Evolutionary conservation across 2,888 invertebrate species (phyloP), one percentile per base, ranked within the genome.

Genomic region (Nudaria mundana): DNA sequence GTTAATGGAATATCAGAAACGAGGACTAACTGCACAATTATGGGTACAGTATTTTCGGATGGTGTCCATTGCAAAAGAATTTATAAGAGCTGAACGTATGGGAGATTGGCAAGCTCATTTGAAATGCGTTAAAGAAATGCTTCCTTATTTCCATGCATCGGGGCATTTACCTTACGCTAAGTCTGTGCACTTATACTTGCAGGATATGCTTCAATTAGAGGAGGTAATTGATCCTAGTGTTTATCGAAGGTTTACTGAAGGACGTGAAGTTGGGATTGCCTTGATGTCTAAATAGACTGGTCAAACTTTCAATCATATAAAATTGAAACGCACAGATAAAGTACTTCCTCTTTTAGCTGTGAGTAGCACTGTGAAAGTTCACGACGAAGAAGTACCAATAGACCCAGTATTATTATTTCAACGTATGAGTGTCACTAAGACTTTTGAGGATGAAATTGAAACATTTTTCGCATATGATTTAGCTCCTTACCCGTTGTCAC

Each of bases 21-120:
- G 52, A 48, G 59, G 61, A 20, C 62, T 63, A 2, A 66, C 65
- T 5, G 63, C 66, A 45, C 48, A 65, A 37, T 56, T 73, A 37
- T 72, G 71, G 69, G 54, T 65, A 31, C 65, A 64, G 55, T 73
- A 73, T 55, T 64, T 62, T 46, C 38, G 58, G 48, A 69, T 69
- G 66, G 60, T 71, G 34, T 48, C 65, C 36, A 52, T 75, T 43
- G 62, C 60, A 6, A 30, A 33, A 40, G 47, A 68, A 13, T 70
- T 53, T 15, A 51, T 66, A 35, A 39, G 53, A 14, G 66, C 66
- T 44, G 63, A 64, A 52, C 45, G 67, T 24, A 22, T 56, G 31
- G 67, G 53, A 23, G 14, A 32, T 37, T 63, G 20, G 5, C 6
- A 63, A 49, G 50, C 37, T 36, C 71, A 76, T 61, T 40, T 73